Percentiles rank a stretch among this genome's conserved stretches.
Conservation (phyloP, 2,113 vertebrate species). For the Suricata suricatta region DNA sequence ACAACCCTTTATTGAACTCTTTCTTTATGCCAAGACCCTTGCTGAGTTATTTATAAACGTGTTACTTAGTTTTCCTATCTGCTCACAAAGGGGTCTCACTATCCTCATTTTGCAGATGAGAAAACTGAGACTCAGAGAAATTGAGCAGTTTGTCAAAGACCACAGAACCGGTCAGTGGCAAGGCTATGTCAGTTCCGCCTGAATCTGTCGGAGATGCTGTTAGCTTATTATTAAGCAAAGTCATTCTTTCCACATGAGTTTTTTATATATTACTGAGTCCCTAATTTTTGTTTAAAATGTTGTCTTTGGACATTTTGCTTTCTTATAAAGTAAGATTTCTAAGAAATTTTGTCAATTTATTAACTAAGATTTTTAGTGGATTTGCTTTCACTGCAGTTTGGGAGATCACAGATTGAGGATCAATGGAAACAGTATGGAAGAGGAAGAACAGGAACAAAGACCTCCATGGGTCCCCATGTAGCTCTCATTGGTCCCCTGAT, state of each 20-base stretch:
- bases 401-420: background rate
- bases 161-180: background rate
- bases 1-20: background rate
- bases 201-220: background rate
- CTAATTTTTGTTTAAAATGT: background rate
- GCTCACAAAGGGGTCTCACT: background rate
- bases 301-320: background rate
- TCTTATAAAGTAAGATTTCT: background rate
- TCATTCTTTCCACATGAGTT: background rate
- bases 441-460: too few species aligned
- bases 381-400: background rate
- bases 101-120: background rate
- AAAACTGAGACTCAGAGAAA: background rate
- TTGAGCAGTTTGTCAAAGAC: background rate
- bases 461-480: background rate
- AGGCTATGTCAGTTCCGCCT: background rate
- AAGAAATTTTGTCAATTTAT: too few species aligned
- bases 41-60: background rate
- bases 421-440: background rate
- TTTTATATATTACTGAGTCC: background rate
- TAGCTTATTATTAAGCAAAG: background rate
- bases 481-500: background rate
- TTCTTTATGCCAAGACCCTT: background rate
- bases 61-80: background rate
- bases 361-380: too few species aligned